A percentile compares a stretch with the other conserved stretches of the same genome.
phyloP scores from a whole-genome alignment of 2,113 vertebrate species.

The Zosterops japonicus region DNA sequence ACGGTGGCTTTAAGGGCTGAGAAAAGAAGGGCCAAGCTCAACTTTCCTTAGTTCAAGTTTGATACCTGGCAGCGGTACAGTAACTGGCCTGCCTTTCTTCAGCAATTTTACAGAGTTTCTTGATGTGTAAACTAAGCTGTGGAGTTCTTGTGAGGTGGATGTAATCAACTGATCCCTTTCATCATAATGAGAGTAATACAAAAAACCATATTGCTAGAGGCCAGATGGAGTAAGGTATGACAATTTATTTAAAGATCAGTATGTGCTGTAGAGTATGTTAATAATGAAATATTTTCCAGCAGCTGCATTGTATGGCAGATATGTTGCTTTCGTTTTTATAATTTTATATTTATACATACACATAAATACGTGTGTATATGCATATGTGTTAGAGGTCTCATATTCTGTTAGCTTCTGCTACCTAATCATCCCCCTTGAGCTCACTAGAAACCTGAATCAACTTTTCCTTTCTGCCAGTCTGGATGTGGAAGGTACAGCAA shows the following conservation, averaged over 20 bases:
- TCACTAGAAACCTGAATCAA: background rate
- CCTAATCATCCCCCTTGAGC: background rate
- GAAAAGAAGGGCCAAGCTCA: background rate
- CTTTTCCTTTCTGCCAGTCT: background rate
- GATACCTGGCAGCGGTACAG: background rate
- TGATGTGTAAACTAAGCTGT: background rate
- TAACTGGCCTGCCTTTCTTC: background rate
- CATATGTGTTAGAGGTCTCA: background rate
- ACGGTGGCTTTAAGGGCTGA: background rate
- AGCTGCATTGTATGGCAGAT: background rate
- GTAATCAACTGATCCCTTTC: background rate
- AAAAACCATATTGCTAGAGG: background rate
- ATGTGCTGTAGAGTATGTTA: background rate
- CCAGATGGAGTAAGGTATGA: background rate
- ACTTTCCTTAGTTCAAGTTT: background rate
- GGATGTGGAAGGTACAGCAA: conserved; percentile 25
- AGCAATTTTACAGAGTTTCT: background rate
- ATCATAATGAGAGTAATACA: background rate
- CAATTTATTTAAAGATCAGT: background rate
- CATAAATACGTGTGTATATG: fast-evolving
- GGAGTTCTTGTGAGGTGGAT: background rate
- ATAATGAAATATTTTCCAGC: background rate
- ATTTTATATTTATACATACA: background rate
- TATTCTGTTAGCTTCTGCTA: background rate
- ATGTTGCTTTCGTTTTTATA: background rate